These are phyloP conservation scores for Anthonomus grandis DNA, from an alignment of 1,140 invertebrate species.

Conservation along the genomic window DNA sequence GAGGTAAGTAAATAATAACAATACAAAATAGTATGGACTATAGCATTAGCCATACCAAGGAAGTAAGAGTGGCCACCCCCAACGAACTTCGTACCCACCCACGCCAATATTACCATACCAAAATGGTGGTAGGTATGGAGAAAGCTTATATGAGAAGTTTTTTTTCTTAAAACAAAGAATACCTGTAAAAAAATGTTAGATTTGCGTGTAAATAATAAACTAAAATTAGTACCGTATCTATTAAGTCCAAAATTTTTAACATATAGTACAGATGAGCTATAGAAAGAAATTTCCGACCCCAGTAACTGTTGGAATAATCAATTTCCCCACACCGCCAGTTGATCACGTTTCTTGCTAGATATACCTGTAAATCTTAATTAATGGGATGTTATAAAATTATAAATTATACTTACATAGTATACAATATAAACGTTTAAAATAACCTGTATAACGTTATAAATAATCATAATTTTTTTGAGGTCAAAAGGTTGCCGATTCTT, in stretches of 20 bases:
- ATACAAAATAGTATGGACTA: conserved; percentile 80
- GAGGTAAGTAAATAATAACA: conserved; percentile 69
- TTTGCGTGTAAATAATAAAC: background rate
- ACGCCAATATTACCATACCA: conserved; percentile 65
- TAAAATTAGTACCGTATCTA: conserved; percentile 58
- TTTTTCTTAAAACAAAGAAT: conserved; percentile 86
- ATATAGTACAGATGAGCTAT: conserved; percentile 62
- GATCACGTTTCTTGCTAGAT: background rate
- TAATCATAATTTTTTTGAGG: conserved; percentile 69
- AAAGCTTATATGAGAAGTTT: conserved; percentile 78
- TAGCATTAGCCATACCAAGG: conserved; percentile 63
- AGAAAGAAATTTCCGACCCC: conserved; percentile 58
- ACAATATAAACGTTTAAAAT: conserved; percentile 71
- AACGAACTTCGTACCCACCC: conserved; percentile 61
- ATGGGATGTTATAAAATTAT: background rate
- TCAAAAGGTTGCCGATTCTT: conserved; percentile 67
- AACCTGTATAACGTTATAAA: conserved; percentile 82
- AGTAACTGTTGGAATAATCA: conserved; percentile 61
- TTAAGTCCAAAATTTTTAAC: conserved; percentile 64
- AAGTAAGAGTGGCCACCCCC: conserved; percentile 62
- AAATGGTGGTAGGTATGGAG: conserved; percentile 87
- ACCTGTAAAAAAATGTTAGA: conserved; percentile 53
- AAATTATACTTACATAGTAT: conserved; percentile 55
- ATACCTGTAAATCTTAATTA: conserved; percentile 8
- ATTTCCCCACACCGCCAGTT: conserved; percentile 63